A percentile compares a stretch with the other conserved stretches of the same genome.
These are phyloP conservation scores for Austrofundulus limnaeus DNA, from an alignment of 2,113 vertebrate species.

Conservation along the genomic window DNA sequence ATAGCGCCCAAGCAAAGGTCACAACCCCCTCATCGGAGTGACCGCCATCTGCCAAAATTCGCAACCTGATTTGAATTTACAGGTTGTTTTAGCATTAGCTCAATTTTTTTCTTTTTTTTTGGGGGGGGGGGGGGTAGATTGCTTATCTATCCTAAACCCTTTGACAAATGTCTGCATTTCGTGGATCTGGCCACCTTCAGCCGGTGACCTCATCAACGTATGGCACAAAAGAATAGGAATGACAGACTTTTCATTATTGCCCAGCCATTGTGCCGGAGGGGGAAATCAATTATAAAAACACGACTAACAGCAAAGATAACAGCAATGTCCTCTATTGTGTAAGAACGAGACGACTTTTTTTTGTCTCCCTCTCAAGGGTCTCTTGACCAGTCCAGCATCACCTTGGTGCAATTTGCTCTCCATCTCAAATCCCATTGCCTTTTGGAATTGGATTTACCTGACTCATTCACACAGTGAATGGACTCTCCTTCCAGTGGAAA, in stretches of 20 bases:
- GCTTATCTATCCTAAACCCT: conserved; percentile 40
- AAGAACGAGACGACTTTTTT: conserved; percentile 57
- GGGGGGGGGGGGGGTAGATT: too few species aligned
- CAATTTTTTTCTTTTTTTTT: neutral
- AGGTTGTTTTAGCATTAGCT: conserved; percentile 6
- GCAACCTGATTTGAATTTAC: conserved; percentile 18
- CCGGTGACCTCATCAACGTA: conserved; percentile 78
- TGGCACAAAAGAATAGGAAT: conserved; percentile 77
- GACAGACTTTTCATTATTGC: conserved; percentile 79
- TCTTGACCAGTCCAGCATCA: conserved; percentile 77
- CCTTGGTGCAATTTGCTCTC: conserved; percentile 81
- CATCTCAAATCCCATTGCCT: conserved; percentile 82
- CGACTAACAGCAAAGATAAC: conserved; percentile 80
- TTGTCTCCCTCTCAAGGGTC: conserved; percentile 64
- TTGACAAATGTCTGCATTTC: conserved; percentile 36
- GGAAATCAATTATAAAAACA: conserved; percentile 84
- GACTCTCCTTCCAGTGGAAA: conserved; percentile 65
- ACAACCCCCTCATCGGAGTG: neutral
- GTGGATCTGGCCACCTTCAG: conserved; percentile 60
- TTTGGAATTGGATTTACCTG: conserved; percentile 84
- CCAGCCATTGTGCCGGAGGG: conserved; percentile 70
- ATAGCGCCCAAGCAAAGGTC: neutral
- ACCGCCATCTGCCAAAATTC: neutral
- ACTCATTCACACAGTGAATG: conserved; percentile 81
- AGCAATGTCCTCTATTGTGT: conserved; percentile 75